These are phyloP conservation scores for Gallinago undulata DNA, from an alignment of 2,113 vertebrate genomes.

Conservation along the genomic window DNA sequence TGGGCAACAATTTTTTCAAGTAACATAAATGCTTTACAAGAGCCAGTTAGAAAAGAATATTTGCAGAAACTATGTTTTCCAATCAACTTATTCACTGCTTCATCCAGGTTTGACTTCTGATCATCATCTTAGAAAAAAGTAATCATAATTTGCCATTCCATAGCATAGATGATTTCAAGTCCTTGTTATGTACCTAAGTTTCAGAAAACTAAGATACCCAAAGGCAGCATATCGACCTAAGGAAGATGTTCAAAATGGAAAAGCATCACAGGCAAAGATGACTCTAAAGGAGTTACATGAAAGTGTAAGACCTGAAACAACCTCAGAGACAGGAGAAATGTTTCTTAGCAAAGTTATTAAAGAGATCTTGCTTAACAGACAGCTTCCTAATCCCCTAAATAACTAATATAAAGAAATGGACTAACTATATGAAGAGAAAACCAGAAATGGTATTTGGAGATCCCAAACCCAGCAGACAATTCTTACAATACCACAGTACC, in stretches of 20 bases:
- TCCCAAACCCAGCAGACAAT: background rate
- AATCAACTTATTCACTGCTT: background rate
- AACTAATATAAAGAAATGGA: background rate
- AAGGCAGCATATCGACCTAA: background rate
- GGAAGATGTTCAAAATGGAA: background rate
- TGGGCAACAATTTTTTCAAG: background rate
- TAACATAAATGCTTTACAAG: background rate
- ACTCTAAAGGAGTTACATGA: background rate
- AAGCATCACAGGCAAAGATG: background rate
- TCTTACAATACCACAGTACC: background rate
- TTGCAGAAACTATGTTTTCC: background rate
- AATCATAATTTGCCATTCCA: background rate
- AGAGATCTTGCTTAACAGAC: background rate
- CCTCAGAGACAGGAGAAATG: background rate
- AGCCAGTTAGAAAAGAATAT: background rate
- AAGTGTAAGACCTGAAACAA: background rate
- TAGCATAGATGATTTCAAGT: background rate
- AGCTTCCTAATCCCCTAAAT: background rate
- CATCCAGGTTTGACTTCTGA: background rate
- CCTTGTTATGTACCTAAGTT: background rate
- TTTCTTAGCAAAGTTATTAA: background rate
- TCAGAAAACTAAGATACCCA: background rate
- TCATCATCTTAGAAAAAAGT: background rate
- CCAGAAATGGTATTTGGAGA: background rate
- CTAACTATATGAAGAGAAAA: background rate